Base-by-base conservation (phyloP, 2,888 invertebrate species). In the Pandemis cinnamomeana region DNA sequence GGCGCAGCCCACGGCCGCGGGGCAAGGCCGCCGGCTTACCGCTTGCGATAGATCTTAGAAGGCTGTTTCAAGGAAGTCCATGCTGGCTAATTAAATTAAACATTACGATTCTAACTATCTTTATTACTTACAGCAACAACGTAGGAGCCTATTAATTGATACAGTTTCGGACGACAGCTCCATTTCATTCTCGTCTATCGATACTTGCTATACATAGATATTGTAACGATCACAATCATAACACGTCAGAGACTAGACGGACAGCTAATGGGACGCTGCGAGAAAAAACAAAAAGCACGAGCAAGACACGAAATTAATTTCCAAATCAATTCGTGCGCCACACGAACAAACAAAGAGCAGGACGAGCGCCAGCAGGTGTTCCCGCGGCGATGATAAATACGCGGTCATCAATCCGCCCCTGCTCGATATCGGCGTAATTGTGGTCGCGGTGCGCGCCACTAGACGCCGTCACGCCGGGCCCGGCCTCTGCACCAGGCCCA, bases 361-460 rank as follows among this genome's bases (percentile, higher is more conserved):
- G 62, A 63, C 51, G 41, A 7, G 62, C 60, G 91, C 87, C 93
- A 93, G 93, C 93, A 91, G 94, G 93, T 91, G 94, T 91, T 88
- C 93, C 87, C 81, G 89, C 86, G 87, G 88, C 86, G 88, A 87
- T 92, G 93, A 94, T 93, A 89, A 90, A 93, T 93, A 88, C 82
- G 84, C 84, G 78, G 90, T 90, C 7, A 93, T 92, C 91, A 92
- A 91, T 91, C 90, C 83, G 84, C 90, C 89, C 89, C 88, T 87
- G 84, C 87, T 82, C 84, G 86, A 86, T 80, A 78, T 82, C 82
- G 84, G 81, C 80, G 83, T 89, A 87, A 90, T 89, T 87, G 90
- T 86, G 88, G 86, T 82, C 87, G 84, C 86, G 87, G 77, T 76
- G 77, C 80, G 71, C 77, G 63, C 74, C 80, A 83, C 79, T 81